Evolutionary conservation across 2,113 vertebrate species (phyloP).

Genomic region (Sakesphorus luctuosus): DNA sequence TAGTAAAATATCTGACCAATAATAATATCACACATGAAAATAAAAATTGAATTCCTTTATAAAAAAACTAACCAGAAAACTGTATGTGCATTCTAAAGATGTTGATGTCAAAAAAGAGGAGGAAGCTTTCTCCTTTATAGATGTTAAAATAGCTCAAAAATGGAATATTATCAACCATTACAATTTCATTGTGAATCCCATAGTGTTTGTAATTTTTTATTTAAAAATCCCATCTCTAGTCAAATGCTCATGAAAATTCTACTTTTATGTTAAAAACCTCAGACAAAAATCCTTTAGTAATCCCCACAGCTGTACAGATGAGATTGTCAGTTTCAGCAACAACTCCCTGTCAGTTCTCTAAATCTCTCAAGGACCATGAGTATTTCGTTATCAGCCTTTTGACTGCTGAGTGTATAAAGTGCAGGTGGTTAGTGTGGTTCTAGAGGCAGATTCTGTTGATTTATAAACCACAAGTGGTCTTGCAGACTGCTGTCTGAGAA

Average conservation of each 20-base stretch:
- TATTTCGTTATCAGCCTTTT: conserved; percentile 16
- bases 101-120: not conserved
- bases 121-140: not conserved
- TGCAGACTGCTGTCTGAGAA: not conserved
- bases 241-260: not conserved
- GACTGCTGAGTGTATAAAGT: not conserved
- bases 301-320: not conserved
- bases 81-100: not conserved
- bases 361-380: not conserved
- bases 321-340: not conserved
- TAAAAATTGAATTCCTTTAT: not conserved
- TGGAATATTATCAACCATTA: not conserved
- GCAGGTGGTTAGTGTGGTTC: not conserved
- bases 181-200: not conserved
- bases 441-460: not conserved
- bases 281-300: not conserved
- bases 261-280: not conserved
- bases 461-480: not conserved
- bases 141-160: conserved; percentile 5
- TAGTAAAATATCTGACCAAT: not conserved
- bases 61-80: not conserved
- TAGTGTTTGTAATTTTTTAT: not conserved
- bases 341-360: not conserved
- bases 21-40: not conserved
- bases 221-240: not conserved